Base-by-base conservation (phyloP, 2,888 invertebrate species). In the Geotrupes spiniger region DNA sequence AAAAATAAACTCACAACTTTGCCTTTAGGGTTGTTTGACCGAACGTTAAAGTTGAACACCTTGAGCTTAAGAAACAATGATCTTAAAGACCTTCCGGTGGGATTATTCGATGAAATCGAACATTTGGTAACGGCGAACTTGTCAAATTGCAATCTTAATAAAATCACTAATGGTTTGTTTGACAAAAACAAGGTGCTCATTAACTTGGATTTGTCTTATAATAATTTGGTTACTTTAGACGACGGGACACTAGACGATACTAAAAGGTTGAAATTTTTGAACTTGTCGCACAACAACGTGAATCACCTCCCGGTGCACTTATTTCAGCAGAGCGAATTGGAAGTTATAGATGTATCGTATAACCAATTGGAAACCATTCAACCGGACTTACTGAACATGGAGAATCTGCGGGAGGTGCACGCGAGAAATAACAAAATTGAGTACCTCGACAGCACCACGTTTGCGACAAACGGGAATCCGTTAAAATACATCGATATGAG, bases 261-360 rank as follows among this genome's bases (percentile, higher is more conserved):
- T 12, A 44, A 50, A 37, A 11, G 42, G 11, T 37, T 62, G 9
- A 47, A 46, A 15, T 49, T 46, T 47, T 45, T 63, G 4, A 59
- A 61, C 49, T 25, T 62, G 14, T 57, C 57, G 8, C 42, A 49
- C 14, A 63, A 63, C 42, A 15, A 15, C 4, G 37, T 63, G 14
- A 36, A 27, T 9, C 28, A 42, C 3, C 39, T 63, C 10, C 46
- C 53, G 5, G 48, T 33, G 36, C 46, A 57, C 11, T 28, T 59
- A 12, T 60, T 63, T 49, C 51, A 57, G 33, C 45, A 51, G 17
- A 57, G 53, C 3, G 31, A 39, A 3, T 36, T 63, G 3, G 39
- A 53, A 33, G 45, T 43, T 15, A 38, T 63, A 15, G 62, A 62
- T 42, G 44, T 63, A 15, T 60, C 60, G 9, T 46, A 52, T 15